Evolutionary conservation across 2,888 invertebrate species (phyloP).

Genomic region (Mactromeris polynyma): DNA sequence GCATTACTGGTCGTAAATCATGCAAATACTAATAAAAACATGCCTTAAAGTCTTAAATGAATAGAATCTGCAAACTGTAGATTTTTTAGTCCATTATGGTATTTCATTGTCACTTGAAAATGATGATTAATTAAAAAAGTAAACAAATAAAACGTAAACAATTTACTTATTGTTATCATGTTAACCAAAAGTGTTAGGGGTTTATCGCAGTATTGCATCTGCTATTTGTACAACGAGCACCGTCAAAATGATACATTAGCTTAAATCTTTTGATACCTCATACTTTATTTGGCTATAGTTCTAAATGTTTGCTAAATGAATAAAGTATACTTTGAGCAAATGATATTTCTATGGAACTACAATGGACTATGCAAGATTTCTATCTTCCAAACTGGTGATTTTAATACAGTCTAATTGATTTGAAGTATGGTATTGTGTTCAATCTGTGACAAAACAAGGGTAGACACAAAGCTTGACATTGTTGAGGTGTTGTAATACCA

Average conservation of each 20-base stretch:
- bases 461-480: neutral
- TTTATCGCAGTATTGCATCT: conserved; percentile 34
- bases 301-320: conserved; percentile 31
- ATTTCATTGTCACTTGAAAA: neutral
- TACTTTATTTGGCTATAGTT: conserved; percentile 33
- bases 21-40: neutral
- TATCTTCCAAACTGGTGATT: conserved; percentile 47
- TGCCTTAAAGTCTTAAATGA: neutral
- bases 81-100: neutral
- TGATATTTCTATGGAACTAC: conserved; percentile 7
- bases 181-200: conserved; percentile 45
- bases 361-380: conserved; percentile 42
- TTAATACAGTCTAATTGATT: conserved; percentile 37
- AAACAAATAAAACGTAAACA: conserved; percentile 6
- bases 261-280: conserved; percentile 31
- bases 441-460: neutral
- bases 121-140: conserved; percentile 26
- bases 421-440: conserved; percentile 23
- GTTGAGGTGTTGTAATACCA: neutral
- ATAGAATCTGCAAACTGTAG: neutral
- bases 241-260: conserved; percentile 15
- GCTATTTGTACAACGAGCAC: neutral
- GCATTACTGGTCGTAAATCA: neutral
- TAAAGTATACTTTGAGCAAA: conserved; percentile 16
- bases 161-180: conserved; percentile 13